Conservation (phyloP, 2,888 invertebrate species). For the Rutpela maculata region DNA sequence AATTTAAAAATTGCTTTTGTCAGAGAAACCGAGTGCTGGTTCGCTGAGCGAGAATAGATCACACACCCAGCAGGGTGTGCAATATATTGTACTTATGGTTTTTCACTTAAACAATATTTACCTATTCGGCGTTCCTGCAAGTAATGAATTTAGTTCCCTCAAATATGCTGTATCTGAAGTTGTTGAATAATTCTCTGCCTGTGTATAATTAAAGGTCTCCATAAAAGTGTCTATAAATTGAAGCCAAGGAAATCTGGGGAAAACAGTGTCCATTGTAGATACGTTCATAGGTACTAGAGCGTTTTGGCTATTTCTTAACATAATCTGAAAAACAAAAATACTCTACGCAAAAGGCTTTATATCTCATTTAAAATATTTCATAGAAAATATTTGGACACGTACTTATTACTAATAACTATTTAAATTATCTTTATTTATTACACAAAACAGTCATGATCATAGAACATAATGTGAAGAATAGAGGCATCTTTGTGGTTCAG, state of each 20-base stretch:
- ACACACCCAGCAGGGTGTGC: too few species aligned
- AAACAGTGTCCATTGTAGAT: background rate
- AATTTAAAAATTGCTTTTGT: too few species aligned
- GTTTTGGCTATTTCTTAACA: background rate
- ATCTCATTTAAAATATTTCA: too few species aligned
- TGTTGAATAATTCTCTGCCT: slow-evolving; percentile 11
- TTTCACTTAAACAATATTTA: background rate
- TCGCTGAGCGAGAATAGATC: too few species aligned
- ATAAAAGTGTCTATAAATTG: slow-evolving; percentile 12
- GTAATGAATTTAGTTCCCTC: slow-evolving; percentile 32
- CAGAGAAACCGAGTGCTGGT: too few species aligned
- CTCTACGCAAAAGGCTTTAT: background rate
- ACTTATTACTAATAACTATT: too few species aligned
- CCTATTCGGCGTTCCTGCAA: slow-evolving; percentile 39
- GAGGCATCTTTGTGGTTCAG: too few species aligned
- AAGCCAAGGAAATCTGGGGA: slow-evolving; percentile 9
- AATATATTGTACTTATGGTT: too few species aligned
- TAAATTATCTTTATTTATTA: too few species aligned
- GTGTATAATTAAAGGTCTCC: background rate
- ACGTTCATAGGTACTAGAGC: background rate
- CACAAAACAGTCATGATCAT: too few species aligned
- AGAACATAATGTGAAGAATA: too few species aligned
- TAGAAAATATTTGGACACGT: too few species aligned
- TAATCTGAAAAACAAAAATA: background rate
- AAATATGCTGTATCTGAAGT: slow-evolving; percentile 17